phyloP scores from a whole-genome alignment of 1,140 invertebrate species.

The Euschistus heros region DNA sequence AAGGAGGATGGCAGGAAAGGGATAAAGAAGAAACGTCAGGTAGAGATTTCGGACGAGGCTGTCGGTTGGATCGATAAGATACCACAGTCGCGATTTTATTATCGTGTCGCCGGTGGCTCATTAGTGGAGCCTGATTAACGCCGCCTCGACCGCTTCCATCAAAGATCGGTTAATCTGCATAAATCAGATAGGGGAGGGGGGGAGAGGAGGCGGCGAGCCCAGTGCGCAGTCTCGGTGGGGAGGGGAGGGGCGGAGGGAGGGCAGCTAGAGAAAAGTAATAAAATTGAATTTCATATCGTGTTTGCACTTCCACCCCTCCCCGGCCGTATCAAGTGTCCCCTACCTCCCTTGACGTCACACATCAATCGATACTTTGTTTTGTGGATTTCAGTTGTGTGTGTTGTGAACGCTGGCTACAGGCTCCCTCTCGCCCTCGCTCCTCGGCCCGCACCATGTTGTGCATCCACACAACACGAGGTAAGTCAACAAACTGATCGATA shows the following conservation, averaged over 20 bases:
- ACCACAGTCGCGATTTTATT: too few relatives aligned
- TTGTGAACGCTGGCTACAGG: not conserved
- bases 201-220: constrained; percentile 1
- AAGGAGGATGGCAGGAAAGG: too few relatives aligned
- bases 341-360: constrained; percentile 24
- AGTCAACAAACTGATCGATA: constrained; percentile 11
- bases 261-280: constrained; percentile 30
- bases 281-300: constrained; percentile 32
- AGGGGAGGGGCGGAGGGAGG: constrained; percentile 21
- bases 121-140: too few relatives aligned
- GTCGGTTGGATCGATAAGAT: too few relatives aligned
- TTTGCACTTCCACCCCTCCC: constrained; percentile 30
- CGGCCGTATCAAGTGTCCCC: constrained; percentile 24
- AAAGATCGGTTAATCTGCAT: too few relatives aligned
- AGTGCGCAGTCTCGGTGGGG: constrained; percentile 18
- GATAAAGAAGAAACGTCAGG: too few relatives aligned
- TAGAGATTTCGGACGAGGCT: too few relatives aligned
- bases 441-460: constrained; percentile 1
- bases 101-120: too few relatives aligned
- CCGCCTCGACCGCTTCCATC: too few relatives aligned
- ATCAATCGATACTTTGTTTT: constrained; percentile 29
- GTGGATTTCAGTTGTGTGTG: constrained; percentile 27
- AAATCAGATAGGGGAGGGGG: not conserved
- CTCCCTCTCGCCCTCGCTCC: not conserved
- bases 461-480: constrained; percentile 7